Percentiles rank a stretch among this genome's conserved stretches.
Conservation (phyloP, 2,797 vertebrate species). For the Gallinago stenura region DNA sequence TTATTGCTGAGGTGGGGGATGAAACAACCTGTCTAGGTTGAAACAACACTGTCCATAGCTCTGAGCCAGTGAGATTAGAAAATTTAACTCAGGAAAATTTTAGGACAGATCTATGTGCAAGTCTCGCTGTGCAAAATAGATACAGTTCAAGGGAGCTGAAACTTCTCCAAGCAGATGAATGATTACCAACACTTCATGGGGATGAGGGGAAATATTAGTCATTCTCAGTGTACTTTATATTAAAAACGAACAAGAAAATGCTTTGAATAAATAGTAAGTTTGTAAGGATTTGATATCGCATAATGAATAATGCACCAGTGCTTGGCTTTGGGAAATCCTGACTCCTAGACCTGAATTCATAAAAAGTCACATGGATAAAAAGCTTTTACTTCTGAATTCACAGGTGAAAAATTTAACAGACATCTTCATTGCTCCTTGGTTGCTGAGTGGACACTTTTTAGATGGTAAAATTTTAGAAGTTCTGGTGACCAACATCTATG, state of each 20-base stretch:
- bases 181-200: not conserved
- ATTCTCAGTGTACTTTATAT: not conserved
- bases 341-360: not conserved
- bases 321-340: not conserved
- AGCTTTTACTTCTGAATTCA: not conserved
- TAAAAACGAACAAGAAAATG: constrained; percentile 10
- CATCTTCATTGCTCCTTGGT: not conserved
- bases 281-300: not conserved
- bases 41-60: not conserved
- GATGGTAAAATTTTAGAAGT: not conserved
- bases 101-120: not conserved
- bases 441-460: not conserved
- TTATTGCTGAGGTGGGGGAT: not conserved
- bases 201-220: not conserved
- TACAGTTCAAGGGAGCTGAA: not conserved
- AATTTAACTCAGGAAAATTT: not conserved
- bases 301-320: not conserved
- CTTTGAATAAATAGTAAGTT: not conserved
- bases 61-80: not conserved
- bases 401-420: not conserved
- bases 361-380: not conserved
- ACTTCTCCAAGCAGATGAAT: not conserved
- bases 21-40: not conserved
- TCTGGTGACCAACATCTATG: not conserved
- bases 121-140: not conserved